These are phyloP conservation scores for Matsumyia berberina DNA, from an alignment of 2,888 invertebrate genomes.

Conservation along the genomic window DNA sequence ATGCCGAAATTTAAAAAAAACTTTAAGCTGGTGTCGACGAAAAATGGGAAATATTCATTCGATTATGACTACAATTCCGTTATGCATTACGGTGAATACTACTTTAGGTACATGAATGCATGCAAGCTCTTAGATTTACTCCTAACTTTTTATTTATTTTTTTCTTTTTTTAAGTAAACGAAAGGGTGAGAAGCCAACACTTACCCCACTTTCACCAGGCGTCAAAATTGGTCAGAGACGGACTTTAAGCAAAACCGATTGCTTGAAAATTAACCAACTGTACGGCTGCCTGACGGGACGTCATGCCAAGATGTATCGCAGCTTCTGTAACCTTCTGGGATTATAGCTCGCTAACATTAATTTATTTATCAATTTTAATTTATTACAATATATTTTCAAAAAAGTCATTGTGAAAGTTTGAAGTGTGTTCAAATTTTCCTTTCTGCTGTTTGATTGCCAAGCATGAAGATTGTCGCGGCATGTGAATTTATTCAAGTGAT, in stretches of 20 bases:
- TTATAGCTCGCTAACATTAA: constrained; percentile 76
- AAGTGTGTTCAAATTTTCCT: neutral
- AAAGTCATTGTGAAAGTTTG: constrained; percentile 28
- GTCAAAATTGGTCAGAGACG: constrained; percentile 87
- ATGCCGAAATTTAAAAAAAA: constrained; percentile 86
- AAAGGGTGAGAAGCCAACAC: constrained; percentile 86
- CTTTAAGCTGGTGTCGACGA: constrained; percentile 87
- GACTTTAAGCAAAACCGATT: constrained; percentile 88
- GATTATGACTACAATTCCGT: constrained; percentile 92
- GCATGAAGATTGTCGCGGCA: neutral
- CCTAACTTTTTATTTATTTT: neutral
- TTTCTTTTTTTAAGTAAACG: constrained; percentile 84
- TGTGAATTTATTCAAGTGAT: constrained; percentile 1
- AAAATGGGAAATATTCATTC: constrained; percentile 88
- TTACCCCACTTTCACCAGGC: constrained; percentile 86
- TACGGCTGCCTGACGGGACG: constrained; percentile 86
- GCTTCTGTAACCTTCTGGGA: constrained; percentile 82
- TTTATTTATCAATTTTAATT: neutral
- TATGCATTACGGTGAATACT: constrained; percentile 91
- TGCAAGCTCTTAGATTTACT: neutral
- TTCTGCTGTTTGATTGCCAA: constrained; percentile 13
- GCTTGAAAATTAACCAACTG: constrained; percentile 88
- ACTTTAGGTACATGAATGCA: constrained; percentile 83
- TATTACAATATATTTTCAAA: constrained; percentile 24
- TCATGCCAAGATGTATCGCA: constrained; percentile 82